Base-by-base conservation (phyloP, 2,888 invertebrate genomes). In the Volucella inflata region DNA sequence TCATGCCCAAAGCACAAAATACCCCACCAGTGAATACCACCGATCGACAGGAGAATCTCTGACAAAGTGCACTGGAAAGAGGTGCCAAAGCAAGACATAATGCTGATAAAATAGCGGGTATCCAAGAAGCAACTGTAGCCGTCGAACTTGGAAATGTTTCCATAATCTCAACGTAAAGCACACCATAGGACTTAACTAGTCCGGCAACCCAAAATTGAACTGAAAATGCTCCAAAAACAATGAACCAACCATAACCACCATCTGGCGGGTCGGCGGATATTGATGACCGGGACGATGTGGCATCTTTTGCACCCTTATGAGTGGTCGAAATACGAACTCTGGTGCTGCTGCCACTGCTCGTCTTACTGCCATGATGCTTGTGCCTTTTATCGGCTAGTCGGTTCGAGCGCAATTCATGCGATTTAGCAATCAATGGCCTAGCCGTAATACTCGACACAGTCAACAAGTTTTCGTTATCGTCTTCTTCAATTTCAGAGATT, bases 201-300 rank as follows among this genome's bases (percentile, higher is more conserved):
- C 96, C 96, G 0, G 96, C 96, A 44, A 96, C 96, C 94, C 96
- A 95, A 91, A 96, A 95, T 90, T 96, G 96, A 42, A 96, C 96
- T 90, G 96, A 94, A 90, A 96, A 96, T 0, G 96, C 96, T 0
- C 96, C 96, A 87, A 95, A 94, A 1, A 96, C 95, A 38, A 96
- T 94, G 89, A 96, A 94, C 96, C 96, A 96, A 30, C 96, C 96
- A 90, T 96, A 96, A 0, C 96, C 96, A 1, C 96, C 96, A 89
- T 96, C 96, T 0, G 95, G 94, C 0, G 95, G 94, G 75, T 93
- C 93, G 14, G 90, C 88, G 53, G 88, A 89, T 21, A 87, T 89
- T 57, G 90, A 90, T 55, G 90, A 89, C 65, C 90, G 90, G 57
- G 91, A 91, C 59, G 92, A 91, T 14, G 90, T 72, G 30, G 82